Conservation (phyloP, 2,888 invertebrate genomes). For the Camponotus fellah region DNA sequence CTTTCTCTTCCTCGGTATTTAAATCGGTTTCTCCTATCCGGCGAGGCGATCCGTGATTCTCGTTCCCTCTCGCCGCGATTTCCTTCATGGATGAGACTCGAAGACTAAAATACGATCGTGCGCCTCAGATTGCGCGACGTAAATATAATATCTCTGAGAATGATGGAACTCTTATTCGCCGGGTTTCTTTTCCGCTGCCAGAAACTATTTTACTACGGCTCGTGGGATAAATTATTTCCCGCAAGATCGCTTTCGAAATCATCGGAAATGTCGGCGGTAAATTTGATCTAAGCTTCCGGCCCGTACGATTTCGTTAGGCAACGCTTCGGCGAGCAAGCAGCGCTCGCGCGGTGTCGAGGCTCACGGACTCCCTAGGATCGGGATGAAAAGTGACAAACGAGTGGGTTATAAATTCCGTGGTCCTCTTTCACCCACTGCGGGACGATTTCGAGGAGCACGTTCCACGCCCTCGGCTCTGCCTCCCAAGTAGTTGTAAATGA, state of each 20-base stretch:
- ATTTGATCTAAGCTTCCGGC: constrained; percentile 26
- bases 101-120: not conserved
- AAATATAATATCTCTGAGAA: not conserved
- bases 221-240: constrained; percentile 8
- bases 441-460: constrained; percentile 37
- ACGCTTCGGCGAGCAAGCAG: not conserved
- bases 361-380: constrained; percentile 13
- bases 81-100: not conserved
- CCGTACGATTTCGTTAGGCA: constrained; percentile 29
- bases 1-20: constrained; percentile 59
- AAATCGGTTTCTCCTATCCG: constrained; percentile 62
- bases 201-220: not conserved
- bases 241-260: constrained; percentile 12
- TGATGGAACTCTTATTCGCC: not conserved
- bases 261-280: constrained; percentile 32
- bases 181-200: not conserved
- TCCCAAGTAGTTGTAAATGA: constrained; percentile 61
- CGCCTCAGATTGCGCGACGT: not conserved
- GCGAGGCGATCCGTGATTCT: constrained; percentile 20
- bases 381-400: constrained; percentile 77
- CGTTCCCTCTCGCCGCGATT: constrained; percentile 17
- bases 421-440: constrained; percentile 60
- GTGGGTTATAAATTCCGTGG: constrained; percentile 79
- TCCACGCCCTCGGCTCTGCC: constrained; percentile 63
- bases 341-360: constrained; percentile 26